phyloP scores from a whole-genome alignment of 2,797 vertebrate species.

The Poecilia wingei region DNA sequence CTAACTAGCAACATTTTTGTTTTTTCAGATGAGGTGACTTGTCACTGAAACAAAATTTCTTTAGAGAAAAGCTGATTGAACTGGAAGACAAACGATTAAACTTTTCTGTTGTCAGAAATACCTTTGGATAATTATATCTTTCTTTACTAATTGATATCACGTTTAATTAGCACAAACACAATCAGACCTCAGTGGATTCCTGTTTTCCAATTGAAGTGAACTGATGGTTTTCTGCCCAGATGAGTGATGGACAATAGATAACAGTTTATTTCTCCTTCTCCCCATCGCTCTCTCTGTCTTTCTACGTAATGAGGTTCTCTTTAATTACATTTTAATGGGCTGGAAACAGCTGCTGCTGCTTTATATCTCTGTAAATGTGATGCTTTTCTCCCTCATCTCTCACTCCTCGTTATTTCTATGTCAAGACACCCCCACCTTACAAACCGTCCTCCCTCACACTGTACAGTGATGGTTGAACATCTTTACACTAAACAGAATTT shows the following conservation, averaged over 20 bases:
- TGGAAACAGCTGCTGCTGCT: constrained; percentile 67
- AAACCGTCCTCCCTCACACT: background rate
- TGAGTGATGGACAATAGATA: constrained; percentile 59
- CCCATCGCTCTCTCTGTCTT: constrained; percentile 53
- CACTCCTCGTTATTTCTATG: constrained; percentile 4
- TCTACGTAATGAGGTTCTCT: constrained; percentile 65
- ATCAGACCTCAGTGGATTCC: constrained; percentile 22
- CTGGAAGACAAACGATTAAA: constrained; percentile 43
- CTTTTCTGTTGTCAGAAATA: constrained; percentile 48
- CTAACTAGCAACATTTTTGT: constrained; percentile 4
- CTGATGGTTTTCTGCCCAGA: constrained; percentile 51
- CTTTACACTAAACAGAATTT: background rate
- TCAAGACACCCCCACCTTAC: constrained; percentile 19
- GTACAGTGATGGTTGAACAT: background rate
- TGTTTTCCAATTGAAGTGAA: constrained; percentile 49
- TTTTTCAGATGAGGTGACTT: constrained; percentile 20
- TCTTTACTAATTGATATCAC: constrained; percentile 54
- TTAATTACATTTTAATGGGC: constrained; percentile 77
- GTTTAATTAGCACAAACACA: constrained; percentile 56
- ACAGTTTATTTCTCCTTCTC: constrained; percentile 56
- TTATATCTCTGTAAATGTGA: constrained; percentile 44
- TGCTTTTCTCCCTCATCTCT: constrained; percentile 10
- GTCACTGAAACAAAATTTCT: constrained; percentile 39
- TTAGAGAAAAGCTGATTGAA: constrained; percentile 48
- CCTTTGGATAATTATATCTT: constrained; percentile 49